A percentile compares a stretch with the other conserved stretches of the same genome.
Conservation (phyloP, 2,888 invertebrate genomes). For the Chrysolina americana region DNA sequence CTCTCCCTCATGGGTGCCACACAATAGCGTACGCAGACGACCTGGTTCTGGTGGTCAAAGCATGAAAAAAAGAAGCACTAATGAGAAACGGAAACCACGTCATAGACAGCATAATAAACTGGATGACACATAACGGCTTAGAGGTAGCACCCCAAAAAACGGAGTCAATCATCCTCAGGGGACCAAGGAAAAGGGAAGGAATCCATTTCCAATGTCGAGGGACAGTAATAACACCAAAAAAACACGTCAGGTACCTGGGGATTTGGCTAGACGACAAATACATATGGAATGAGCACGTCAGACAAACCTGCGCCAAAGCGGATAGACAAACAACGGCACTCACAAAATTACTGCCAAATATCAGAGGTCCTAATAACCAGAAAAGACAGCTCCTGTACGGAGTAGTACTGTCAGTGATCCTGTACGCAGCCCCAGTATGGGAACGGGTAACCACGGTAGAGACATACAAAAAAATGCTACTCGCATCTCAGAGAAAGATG, state of each 20-base stretch:
- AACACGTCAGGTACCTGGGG: slow-evolving; percentile 33
- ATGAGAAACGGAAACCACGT: slow-evolving; percentile 9
- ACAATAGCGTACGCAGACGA: slow-evolving; percentile 9
- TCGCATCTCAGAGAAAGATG: slow-evolving; percentile 20
- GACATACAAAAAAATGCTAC: slow-evolving; percentile 25
- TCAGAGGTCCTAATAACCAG: slow-evolving; percentile 22
- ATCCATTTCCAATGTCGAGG: slow-evolving; percentile 11
- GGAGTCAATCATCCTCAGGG: slow-evolving; percentile 36
- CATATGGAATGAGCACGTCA: not conserved
- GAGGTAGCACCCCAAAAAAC: slow-evolving; percentile 35
- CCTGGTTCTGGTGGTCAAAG: not conserved
- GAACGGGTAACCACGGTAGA: slow-evolving; percentile 19
- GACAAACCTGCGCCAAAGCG: slow-evolving; percentile 9
- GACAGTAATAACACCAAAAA: slow-evolving; percentile 2
- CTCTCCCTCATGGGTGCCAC: not conserved
- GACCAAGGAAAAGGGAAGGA: slow-evolving; percentile 30
- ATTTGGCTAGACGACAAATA: not conserved
- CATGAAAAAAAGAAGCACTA: slow-evolving; percentile 18
- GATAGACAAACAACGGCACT: slow-evolving; percentile 16
- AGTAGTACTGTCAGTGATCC: slow-evolving; percentile 29
- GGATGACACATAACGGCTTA: slow-evolving; percentile 35
- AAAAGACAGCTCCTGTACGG: slow-evolving; percentile 29
- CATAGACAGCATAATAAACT: slow-evolving; percentile 4
- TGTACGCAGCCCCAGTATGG: slow-evolving; percentile 43
- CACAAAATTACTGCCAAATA: slow-evolving; percentile 33